Percentiles rank a stretch among this genome's conserved stretches.
Conservation (phyloP, 2,797 vertebrate species). For the Lemur catta region DNA sequence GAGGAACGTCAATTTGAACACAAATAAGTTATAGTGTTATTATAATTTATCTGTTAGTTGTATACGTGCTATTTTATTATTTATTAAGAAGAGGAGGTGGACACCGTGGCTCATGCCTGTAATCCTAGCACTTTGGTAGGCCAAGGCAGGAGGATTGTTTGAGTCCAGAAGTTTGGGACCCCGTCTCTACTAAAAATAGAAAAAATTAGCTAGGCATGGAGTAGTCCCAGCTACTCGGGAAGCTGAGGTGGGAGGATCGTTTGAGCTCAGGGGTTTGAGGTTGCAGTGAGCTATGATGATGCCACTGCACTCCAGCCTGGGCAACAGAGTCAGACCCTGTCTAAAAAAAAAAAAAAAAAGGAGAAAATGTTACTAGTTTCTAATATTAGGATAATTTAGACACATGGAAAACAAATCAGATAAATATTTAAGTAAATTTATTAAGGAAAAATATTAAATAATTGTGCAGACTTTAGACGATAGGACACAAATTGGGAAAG, state of each 20-base stretch:
- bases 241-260: neutral
- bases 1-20: neutral
- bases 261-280: neutral
- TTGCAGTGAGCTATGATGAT: neutral
- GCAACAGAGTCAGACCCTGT: neutral
- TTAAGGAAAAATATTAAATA: conserved; percentile 23
- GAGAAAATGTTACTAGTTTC: conserved; percentile 8
- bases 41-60: neutral
- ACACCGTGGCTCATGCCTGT: neutral
- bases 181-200: neutral
- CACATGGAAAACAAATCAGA: neutral
- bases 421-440: conserved; percentile 29
- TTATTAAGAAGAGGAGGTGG: neutral
- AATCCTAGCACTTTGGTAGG: neutral
- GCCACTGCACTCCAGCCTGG: neutral
- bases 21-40: neutral
- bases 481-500: neutral
- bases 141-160: neutral
- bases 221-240: neutral
- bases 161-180: neutral
- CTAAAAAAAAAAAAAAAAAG: neutral
- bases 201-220: neutral
- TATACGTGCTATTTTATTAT: neutral
- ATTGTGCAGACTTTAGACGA: neutral
- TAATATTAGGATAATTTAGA: conserved; percentile 10